phyloP scores from a whole-genome alignment of 2,113 vertebrate genomes.

The Chlamydotis undulata region DNA sequence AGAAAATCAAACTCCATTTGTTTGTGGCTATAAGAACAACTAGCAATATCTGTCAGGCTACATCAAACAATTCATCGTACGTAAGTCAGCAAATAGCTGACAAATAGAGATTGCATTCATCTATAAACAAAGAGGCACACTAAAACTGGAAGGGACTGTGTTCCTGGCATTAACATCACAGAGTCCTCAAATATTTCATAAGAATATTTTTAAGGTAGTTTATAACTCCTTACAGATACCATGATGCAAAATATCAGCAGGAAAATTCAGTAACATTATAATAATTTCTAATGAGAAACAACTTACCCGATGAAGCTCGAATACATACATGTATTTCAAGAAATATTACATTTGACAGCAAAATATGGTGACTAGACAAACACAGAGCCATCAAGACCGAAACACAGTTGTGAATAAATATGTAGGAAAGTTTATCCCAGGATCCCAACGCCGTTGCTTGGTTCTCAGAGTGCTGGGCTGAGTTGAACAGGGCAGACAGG shows the following conservation, averaged over 20 bases:
- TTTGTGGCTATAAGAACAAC: constrained; percentile 23
- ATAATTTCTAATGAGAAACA: neutral
- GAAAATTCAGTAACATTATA: neutral
- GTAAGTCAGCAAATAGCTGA: neutral
- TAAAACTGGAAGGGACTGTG: neutral
- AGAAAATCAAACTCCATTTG: constrained; percentile 48
- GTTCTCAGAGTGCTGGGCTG: neutral
- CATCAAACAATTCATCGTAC: neutral
- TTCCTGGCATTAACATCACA: neutral
- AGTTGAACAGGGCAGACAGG: neutral
- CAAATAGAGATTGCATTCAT: neutral
- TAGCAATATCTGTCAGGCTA: neutral
- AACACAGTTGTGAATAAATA: neutral
- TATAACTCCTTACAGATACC: neutral
- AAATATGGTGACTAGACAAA: neutral
- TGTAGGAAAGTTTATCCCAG: neutral
- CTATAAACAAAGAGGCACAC: neutral
- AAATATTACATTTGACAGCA: neutral
- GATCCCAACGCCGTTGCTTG: fast-evolving
- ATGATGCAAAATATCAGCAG: neutral
- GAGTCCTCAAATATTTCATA: neutral
- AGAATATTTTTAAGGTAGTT: neutral
- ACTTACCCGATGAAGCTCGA: neutral
- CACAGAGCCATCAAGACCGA: neutral
- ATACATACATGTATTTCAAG: neutral